Evolutionary conservation across 2,797 vertebrate species (phyloP).

Genomic region (Amphiprion clarkii): DNA sequence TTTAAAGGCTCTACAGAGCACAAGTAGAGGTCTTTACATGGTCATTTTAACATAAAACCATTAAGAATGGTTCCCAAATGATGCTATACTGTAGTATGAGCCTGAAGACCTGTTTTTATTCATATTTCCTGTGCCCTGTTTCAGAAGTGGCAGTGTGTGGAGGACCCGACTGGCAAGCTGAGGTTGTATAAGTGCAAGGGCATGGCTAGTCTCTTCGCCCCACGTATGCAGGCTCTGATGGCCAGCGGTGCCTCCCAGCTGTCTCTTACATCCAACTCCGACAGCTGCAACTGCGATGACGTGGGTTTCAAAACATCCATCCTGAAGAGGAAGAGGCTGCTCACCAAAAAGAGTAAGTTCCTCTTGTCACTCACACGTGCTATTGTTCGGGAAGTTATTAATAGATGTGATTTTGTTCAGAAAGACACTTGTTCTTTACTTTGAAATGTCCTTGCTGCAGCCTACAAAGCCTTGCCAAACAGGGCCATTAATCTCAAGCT

Average conservation of each 20-base stretch:
- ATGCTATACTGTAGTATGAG: not conserved
- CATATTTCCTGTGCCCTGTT: constrained; percentile 1
- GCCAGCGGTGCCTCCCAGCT: constrained; percentile 86
- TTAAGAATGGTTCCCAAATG: not conserved
- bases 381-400: constrained; percentile 46
- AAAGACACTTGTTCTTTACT: constrained; percentile 51
- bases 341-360: constrained; percentile 91
- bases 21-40: not conserved
- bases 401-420: constrained; percentile 50
- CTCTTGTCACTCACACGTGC: constrained; percentile 32
- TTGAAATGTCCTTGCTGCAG: constrained; percentile 63
- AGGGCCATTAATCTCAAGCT: constrained; percentile 55
- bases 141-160: constrained; percentile 98
- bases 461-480: constrained; percentile 58
- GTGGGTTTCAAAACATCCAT: constrained; percentile 81
- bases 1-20: not conserved
- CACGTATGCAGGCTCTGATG: constrained; percentile 82
- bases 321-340: constrained; percentile 85
- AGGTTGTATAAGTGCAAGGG: constrained; percentile 96
- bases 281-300: constrained; percentile 88
- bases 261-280: constrained; percentile 68
- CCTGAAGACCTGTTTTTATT: not conserved
- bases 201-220: constrained; percentile 81
- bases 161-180: constrained; percentile 92
- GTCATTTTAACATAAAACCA: not conserved